phyloP scores from a whole-genome alignment of 2,113 vertebrate genomes.

The Melanerpes formicivorus region DNA sequence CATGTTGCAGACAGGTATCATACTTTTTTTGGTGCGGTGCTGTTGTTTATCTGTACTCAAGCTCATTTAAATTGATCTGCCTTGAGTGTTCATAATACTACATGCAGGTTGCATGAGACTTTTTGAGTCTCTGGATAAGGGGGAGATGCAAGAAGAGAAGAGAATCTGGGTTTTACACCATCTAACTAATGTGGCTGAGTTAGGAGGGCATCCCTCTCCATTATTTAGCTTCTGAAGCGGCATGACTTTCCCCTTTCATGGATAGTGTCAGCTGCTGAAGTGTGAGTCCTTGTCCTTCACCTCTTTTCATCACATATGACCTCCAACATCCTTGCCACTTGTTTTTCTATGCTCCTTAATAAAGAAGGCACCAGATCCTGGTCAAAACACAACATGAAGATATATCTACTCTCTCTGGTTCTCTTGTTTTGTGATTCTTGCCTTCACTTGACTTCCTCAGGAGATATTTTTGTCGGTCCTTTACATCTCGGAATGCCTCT shows the following conservation, averaged over 20 bases:
- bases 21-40: neutral
- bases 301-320: neutral
- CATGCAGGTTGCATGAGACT: neutral
- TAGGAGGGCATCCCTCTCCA: neutral
- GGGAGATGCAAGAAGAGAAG: neutral
- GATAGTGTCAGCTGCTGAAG: neutral
- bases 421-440: neutral
- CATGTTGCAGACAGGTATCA: neutral
- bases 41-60: neutral
- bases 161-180: neutral
- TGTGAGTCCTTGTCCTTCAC: neutral
- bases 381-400: neutral
- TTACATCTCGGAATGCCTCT: neutral
- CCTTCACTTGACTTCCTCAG: rapidly evolving
- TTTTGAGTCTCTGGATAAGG: neutral
- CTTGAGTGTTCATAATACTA: neutral
- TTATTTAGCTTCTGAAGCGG: neutral
- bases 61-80: neutral
- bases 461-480: neutral
- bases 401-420: neutral
- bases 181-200: neutral
- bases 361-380: neutral
- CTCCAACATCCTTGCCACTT: neutral
- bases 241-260: neutral
- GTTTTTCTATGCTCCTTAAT: neutral